Evolutionary conservation across 1,140 invertebrate genomes (phyloP).

Genomic region (Plodia interpunctella): DNA sequence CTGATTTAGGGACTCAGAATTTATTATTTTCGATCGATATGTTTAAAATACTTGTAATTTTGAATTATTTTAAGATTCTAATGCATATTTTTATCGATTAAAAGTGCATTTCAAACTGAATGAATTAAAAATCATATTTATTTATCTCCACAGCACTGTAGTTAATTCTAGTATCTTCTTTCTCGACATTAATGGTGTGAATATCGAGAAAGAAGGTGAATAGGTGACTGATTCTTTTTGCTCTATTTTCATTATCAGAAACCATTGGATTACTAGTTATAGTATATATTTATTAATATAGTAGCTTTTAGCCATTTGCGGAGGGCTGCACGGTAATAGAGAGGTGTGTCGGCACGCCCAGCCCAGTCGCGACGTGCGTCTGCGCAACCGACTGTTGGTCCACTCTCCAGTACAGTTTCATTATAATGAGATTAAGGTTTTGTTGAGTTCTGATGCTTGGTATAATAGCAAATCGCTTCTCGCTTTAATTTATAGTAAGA

Average conservation of each 20-base stretch:
- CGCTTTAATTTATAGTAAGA: too few species aligned
- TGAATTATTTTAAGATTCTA: too few species aligned
- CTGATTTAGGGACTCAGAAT: too few species aligned
- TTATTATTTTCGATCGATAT: background rate
- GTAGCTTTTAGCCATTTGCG: background rate
- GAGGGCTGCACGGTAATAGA: conserved; percentile 54
- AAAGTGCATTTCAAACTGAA: too few species aligned
- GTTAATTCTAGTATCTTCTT: too few species aligned
- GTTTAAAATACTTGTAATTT: too few species aligned
- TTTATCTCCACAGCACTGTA: background rate
- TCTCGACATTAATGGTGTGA: too few species aligned
- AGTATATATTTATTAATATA: conserved; percentile 1
- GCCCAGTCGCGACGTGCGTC: conserved; percentile 35
- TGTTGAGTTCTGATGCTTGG: too few species aligned
- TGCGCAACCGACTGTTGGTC: background rate
- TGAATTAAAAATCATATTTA: background rate
- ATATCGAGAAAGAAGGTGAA: too few species aligned
- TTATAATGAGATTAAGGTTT: conserved; percentile 12
- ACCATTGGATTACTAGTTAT: conserved; percentile 4
- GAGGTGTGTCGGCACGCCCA: conserved; percentile 64
- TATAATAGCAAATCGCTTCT: too few species aligned
- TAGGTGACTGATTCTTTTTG: too few species aligned
- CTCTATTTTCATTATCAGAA: background rate
- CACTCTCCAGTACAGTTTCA: conserved; percentile 1
- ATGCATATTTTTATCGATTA: too few species aligned